A percentile compares a stretch with the other conserved stretches of the same genome.
These are phyloP conservation scores for Sternarchorhynchus goeldii DNA, from an alignment of 2,797 vertebrate genomes.

Conservation along the genomic window DNA sequence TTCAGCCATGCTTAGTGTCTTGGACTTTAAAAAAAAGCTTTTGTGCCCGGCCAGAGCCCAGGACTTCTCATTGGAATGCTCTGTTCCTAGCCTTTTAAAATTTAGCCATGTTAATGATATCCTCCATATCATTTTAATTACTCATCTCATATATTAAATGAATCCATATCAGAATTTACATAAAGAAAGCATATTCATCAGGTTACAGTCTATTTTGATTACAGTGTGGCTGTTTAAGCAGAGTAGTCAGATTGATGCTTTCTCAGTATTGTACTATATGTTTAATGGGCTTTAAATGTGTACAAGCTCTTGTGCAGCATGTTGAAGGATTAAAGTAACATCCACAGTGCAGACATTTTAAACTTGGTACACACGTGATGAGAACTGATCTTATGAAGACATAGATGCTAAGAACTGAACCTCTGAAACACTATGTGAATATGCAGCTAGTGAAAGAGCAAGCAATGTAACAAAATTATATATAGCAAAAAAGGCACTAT, in stretches of 20 bases:
- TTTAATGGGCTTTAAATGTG: not conserved
- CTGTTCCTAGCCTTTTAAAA: slow-evolving; percentile 13
- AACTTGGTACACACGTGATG: no score
- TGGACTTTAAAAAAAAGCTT: slow-evolving; percentile 32
- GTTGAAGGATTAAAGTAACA: no score
- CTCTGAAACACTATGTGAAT: no score
- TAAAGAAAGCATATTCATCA: slow-evolving; percentile 16
- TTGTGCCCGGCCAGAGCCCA: slow-evolving; percentile 36
- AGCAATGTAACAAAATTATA: no score
- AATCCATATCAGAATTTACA: not conserved
- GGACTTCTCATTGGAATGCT: not conserved
- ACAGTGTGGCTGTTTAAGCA: not conserved
- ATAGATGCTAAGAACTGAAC: no score
- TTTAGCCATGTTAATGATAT: not conserved
- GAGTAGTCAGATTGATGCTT: not conserved
- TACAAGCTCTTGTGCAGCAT: not conserved
- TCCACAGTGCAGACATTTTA: no score
- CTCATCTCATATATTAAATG: no score
- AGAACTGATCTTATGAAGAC: no score
- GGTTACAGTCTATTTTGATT: not conserved
- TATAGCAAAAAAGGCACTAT: no score
- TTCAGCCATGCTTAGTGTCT: slow-evolving; percentile 26
- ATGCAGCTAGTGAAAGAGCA: no score
- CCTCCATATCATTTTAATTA: not conserved
- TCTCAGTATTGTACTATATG: not conserved